Base-by-base conservation (phyloP, 2,113 vertebrate genomes). In the Microtus richardsoni region DNA sequence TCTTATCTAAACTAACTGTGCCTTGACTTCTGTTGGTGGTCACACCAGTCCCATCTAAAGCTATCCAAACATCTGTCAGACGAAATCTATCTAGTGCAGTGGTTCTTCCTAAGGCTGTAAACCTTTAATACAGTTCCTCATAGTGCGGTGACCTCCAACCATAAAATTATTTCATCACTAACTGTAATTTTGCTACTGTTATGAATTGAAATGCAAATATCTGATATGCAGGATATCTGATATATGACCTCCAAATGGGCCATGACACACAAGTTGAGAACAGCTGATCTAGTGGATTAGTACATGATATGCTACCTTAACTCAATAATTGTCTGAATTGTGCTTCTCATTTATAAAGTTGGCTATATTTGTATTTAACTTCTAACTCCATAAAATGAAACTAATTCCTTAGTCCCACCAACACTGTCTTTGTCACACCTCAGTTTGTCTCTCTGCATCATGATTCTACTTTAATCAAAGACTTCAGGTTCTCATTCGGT, bases 371-470 rank as follows among this genome's bases (percentile, higher is more conserved):
- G 66, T 78, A 84, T 82, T 41, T 17, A 88, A 64, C 16, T 77
- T 91, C 41, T 95, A 17, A 44, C 33, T 62, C 88, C 62, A 19
- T 89, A 79, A 66, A 89, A 71, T 66, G 26, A 91, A 84, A 84
- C 54, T 54, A 39, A 5, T 70, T 82, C 13, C 28, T 89, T 24
- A 89, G 12, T 52, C 4, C n/a, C 60, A 9, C 49, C 11, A 2
- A 0, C 39, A 44, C 49, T 17, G 16, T 8, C 39, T 19, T 95
- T 52, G 54, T 89, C 54, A n/a, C n/a, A 58, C 8, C 16, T 89
- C 36, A 68, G 8, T 13, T 21, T 44, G 1, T 64, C 79, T 83
- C 22, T 33, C 4, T 64, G 36, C 13, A 12, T 10, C 47, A 10
- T 3, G 8, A 66, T 71, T 85, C 64, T 66, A 10, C 79, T 74